Evolutionary conservation across 2,888 invertebrate genomes (phyloP).

Genomic region (Phengaris arion): DNA sequence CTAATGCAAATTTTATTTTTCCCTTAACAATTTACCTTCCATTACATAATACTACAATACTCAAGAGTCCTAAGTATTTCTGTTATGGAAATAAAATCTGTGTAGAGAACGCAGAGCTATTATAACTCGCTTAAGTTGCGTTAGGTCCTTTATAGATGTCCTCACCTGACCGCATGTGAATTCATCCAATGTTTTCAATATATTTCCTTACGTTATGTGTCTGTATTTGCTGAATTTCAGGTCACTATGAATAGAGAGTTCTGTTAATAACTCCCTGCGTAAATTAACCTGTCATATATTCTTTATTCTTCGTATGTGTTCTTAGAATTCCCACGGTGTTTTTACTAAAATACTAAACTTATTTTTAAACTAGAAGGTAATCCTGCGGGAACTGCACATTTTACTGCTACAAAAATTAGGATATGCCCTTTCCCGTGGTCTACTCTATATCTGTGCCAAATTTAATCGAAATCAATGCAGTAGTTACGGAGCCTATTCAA

Average conservation of each 20-base stretch:
- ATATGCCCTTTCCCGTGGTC: too few species aligned
- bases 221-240: not conserved
- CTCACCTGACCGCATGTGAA: not conserved
- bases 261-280: not conserved
- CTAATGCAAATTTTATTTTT: conserved; percentile 2
- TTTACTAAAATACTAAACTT: not conserved
- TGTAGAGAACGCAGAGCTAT: not conserved
- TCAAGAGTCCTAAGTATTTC: not conserved
- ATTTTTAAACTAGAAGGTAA: not conserved
- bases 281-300: not conserved
- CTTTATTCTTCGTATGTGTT: too few species aligned
- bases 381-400: too few species aligned
- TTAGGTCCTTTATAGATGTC: not conserved
- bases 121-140: not conserved
- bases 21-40: not conserved
- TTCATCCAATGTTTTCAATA: not conserved
- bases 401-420: too few species aligned
- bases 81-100: not conserved
- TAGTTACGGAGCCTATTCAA: too few species aligned
- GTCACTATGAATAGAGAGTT: not conserved
- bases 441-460: too few species aligned
- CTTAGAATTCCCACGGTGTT: not conserved
- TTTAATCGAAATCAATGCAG: too few species aligned
- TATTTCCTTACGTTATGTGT: not conserved
- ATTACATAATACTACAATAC: not conserved